Conservation (phyloP, 2,888 invertebrate species). For the Toxonevra muliebris region DNA sequence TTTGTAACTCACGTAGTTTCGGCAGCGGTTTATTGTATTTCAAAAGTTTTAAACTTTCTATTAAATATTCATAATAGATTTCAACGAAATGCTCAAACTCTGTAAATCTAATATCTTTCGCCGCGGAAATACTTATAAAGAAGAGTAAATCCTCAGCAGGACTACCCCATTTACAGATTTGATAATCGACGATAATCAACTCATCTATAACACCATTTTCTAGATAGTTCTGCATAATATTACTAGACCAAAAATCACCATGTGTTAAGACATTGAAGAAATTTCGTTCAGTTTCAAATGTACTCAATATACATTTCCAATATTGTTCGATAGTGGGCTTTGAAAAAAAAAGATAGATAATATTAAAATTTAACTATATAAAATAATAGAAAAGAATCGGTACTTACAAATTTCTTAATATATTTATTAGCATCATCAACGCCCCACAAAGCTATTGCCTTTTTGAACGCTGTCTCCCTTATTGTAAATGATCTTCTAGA, state of each 20-base stretch:
- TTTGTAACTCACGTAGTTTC: constrained; percentile 52
- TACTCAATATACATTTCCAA: constrained; percentile 35
- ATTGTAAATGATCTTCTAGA: neutral
- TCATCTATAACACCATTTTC: constrained; percentile 48
- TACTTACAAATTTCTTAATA: constrained; percentile 47
- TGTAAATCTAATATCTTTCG: constrained; percentile 47
- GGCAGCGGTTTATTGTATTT: constrained; percentile 53
- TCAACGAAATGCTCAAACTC: constrained; percentile 55
- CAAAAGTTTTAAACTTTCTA: constrained; percentile 53
- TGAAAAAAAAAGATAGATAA: neutral
- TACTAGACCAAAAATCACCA: constrained; percentile 60
- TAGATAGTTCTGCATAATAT: constrained; percentile 54
- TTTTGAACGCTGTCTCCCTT: constrained; percentile 34
- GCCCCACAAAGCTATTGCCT: constrained; percentile 50
- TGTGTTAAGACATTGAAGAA: constrained; percentile 55
- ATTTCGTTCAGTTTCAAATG: constrained; percentile 36
- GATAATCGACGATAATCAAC: constrained; percentile 59
- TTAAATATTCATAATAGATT: constrained; percentile 56
- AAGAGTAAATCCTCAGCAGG: constrained; percentile 56
- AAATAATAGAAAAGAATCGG: neutral
- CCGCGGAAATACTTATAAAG: constrained; percentile 52
- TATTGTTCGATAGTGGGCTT: constrained; percentile 48
- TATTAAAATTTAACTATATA: neutral
- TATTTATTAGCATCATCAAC: constrained; percentile 48
- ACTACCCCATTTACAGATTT: constrained; percentile 57